Base-by-base conservation (phyloP, 1,140 invertebrate species). In the Helicoverpa armigera region DNA sequence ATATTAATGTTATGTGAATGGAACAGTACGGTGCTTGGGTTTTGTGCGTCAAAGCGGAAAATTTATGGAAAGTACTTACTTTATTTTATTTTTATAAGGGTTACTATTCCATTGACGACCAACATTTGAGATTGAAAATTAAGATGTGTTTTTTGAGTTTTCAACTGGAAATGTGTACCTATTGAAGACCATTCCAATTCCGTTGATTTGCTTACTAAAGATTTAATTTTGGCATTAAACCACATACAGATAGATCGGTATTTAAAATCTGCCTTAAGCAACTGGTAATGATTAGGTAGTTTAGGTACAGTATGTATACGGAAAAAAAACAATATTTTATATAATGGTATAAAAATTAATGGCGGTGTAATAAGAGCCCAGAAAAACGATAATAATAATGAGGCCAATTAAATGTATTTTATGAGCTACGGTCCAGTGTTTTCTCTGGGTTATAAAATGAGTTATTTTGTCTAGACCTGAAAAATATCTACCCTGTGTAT, bases 1-100 rank as follows among this genome's bases (percentile, higher is more conserved):
- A 18, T 61, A 13, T 65, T 29, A 76, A 76, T 29, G 23, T 48
- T 65, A 51, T 65, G 58, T 77, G 29, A 23, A 58, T 18, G 10
- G 9, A 23, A 43, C 11, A 11, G 14, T 58, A 51, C 48, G 23
- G n/a, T 48, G 11, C 2, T 67, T 7, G 13, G 16, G 1, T 58
- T 43, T 43, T 43, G 35, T 43, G 35, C 35, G 35, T 43, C 35
- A 43, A 43, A 43, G 35, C 35, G 35, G 35, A 43, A 43, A 43
- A 14, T 58, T 58, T 10, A 14, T 10, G 56, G 9, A 10, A 16
- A 58, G 56, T 58, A 5, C 14, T 58, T 35, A 35, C 35, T 0
- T 35, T 35, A 35, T 35, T 35, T 35, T 35, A 23, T 35, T 35
- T 35, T 35, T 35, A 5, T 35, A 35, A 35, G 35, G 7, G 35